These are phyloP conservation scores for Plotosus lineatus DNA, from an alignment of 2,113 vertebrate species.

Conservation along the genomic window DNA sequence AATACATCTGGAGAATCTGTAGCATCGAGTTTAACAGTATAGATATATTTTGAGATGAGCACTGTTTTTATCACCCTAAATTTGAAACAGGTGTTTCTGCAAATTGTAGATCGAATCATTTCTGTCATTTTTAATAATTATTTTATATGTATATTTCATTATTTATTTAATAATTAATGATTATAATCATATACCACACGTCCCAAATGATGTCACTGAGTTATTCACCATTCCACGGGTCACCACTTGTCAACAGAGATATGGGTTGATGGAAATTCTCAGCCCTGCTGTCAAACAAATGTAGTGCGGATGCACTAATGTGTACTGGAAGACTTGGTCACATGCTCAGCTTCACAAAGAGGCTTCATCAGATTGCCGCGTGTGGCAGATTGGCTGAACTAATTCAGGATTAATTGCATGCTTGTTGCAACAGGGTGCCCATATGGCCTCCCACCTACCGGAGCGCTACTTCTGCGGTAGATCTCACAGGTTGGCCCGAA, in stretches of 20 bases:
- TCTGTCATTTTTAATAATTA: too few relatives aligned
- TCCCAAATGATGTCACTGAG: slow-evolving; percentile 5
- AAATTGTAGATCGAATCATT: not conserved
- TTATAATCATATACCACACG: not conserved
- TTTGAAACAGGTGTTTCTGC: not conserved
- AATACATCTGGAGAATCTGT: not conserved
- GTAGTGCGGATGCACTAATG: slow-evolving; percentile 49
- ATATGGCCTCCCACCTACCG: slow-evolving; percentile 54
- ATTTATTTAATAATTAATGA: too few relatives aligned
- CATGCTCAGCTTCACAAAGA: slow-evolving; percentile 26
- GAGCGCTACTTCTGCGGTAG: slow-evolving; percentile 50
- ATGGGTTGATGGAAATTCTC: slow-evolving; percentile 30
- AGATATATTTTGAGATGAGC: not conserved
- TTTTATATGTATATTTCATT: too few relatives aligned
- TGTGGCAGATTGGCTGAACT: slow-evolving; percentile 57
- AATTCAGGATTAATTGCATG: slow-evolving; percentile 59
- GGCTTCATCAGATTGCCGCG: slow-evolving; percentile 37
- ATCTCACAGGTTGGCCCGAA: slow-evolving; percentile 38
- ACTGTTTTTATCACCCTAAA: not conserved
- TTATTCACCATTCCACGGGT: slow-evolving; percentile 27
- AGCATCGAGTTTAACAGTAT: too few relatives aligned
- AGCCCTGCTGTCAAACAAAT: slow-evolving; percentile 49
- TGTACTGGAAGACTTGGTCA: slow-evolving; percentile 47
- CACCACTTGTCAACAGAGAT: slow-evolving; percentile 16
- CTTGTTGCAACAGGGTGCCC: slow-evolving; percentile 55